Conservation (phyloP, 2,797 vertebrate genomes). For the Acanthornis magna region DNA sequence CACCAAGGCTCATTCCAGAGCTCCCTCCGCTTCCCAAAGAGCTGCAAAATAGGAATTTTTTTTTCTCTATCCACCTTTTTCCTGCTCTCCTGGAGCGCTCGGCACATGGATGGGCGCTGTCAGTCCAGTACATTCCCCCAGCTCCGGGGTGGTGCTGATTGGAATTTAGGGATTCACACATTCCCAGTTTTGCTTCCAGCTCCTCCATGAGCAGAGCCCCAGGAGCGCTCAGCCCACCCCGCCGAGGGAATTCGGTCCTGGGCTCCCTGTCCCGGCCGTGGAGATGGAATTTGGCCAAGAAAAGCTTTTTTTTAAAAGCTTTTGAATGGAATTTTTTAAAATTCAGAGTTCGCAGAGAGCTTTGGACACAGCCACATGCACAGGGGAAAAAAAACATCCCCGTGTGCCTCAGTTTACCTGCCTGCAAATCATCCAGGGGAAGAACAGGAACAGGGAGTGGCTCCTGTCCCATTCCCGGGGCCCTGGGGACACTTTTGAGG, state of each 20-base stretch:
- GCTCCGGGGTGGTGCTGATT: neutral
- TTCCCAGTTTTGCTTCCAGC: rapidly evolving
- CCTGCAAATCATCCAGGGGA: neutral
- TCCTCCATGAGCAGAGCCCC: neutral
- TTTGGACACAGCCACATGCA: rapidly evolving
- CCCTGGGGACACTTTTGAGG: neutral
- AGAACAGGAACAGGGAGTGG: neutral
- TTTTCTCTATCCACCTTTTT: rapidly evolving
- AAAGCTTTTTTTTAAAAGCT: rapidly evolving
- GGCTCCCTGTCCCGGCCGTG: rapidly evolving
- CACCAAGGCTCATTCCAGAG: neutral
- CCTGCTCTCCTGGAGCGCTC: rapidly evolving
- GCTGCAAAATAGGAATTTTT: neutral
- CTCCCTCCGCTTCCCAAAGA: neutral
- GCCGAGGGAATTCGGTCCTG: rapidly evolving
- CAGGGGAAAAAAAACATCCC: rapidly evolving
- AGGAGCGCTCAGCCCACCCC: rapidly evolving
- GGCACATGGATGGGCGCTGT: neutral
- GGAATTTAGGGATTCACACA: neutral
- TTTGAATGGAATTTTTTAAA: neutral
- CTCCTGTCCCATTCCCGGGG: neutral
- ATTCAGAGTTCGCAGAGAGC: neutral
- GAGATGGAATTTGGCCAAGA: neutral
- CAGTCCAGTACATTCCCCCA: neutral
- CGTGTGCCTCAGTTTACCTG: neutral